Percentiles rank a stretch among this genome's conserved stretches.
phyloP scores from a whole-genome alignment of 92 coral and sea anemone genomes.

The Blastomussa wellsi region DNA sequence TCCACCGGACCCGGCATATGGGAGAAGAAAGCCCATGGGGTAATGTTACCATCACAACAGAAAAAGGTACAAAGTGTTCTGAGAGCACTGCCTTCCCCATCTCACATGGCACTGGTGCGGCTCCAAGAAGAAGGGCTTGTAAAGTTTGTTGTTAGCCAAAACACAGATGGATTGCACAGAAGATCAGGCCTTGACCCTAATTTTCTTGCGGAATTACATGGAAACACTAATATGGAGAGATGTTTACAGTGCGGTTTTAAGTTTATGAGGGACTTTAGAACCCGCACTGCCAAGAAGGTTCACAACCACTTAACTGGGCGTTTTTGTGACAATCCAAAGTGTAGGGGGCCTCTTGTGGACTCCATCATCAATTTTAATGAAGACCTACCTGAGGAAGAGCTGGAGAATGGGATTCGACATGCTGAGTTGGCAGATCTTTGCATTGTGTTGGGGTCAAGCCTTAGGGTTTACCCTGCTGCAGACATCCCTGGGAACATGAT shows the following conservation, averaged over 20 bases:
- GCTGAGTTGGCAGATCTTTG: conserved; percentile 59
- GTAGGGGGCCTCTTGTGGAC: conserved; percentile 67
- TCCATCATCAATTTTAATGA: conserved; percentile 81
- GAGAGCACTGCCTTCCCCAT: conserved; percentile 67
- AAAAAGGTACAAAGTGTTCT: conserved; percentile 42
- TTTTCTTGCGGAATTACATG: conserved; percentile 73
- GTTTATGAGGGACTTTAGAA: conserved; percentile 75
- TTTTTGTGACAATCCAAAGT: conserved; percentile 67
- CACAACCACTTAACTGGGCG: conserved; percentile 68
- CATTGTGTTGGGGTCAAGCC: conserved; percentile 80
- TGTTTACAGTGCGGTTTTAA: conserved; percentile 65
- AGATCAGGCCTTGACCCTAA: conserved; percentile 64
- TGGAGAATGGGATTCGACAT: conserved; percentile 19
- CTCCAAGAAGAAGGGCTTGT: conserved; percentile 63
- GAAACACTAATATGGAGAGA: conserved; percentile 73
- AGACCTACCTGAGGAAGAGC: conserved; percentile 69
- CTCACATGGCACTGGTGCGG: conserved; percentile 73
- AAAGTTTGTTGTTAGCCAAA: conserved; percentile 75
- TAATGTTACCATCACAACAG: conserved; percentile 29
- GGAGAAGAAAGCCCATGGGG: conserved; percentile 64
- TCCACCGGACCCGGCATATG: conserved; percentile 77
- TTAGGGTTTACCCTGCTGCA: conserved; percentile 78
- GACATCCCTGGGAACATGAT: conserved; percentile 68
- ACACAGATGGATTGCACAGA: conserved; percentile 74
- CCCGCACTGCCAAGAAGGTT: conserved; percentile 62